Evolutionary conservation across 2,888 invertebrate genomes (phyloP).

Genomic region (Caenorhabditis imperialis): DNA sequence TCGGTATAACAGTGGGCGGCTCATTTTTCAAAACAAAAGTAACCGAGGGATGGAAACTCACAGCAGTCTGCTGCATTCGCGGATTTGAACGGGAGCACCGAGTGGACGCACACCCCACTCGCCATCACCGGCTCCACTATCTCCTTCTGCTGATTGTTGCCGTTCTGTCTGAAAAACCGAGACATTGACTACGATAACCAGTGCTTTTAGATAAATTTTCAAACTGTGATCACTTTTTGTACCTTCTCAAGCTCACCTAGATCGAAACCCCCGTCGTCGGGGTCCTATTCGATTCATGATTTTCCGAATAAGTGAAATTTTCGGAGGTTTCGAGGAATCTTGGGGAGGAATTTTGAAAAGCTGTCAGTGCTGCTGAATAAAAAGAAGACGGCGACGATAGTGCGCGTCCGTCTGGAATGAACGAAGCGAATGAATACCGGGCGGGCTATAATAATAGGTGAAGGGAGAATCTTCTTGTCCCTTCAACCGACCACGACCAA

Average conservation of each 20-base stretch:
- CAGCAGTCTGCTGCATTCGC: constrained; percentile 52
- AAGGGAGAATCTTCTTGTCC: constrained; percentile 21
- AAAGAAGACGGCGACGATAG: constrained; percentile 4
- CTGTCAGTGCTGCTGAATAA: constrained; percentile 13
- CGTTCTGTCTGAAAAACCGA: constrained; percentile 54
- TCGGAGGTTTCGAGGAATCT: constrained; percentile 34
- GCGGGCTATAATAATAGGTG: constrained; percentile 18
- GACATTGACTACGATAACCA: neutral
- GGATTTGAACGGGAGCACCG: constrained; percentile 72
- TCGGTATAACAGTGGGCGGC: constrained; percentile 12
- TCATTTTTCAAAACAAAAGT: constrained; percentile 43
- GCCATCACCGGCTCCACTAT: constrained; percentile 73
- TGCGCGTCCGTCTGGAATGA: constrained; percentile 19
- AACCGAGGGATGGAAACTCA: constrained; percentile 19
- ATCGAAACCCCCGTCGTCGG: constrained; percentile 53
- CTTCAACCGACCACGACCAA: constrained; percentile 44
- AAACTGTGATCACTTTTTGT: neutral
- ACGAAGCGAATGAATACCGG: constrained; percentile 1
- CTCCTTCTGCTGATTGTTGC: constrained; percentile 50
- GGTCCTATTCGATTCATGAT: constrained; percentile 59
- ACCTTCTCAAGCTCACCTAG: too few relatives aligned
- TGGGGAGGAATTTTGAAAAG: constrained; percentile 44
- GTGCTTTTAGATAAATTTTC: neutral
- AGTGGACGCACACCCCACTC: constrained; percentile 73
- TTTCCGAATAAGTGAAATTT: constrained; percentile 46